Base-by-base conservation (phyloP, 2,888 invertebrate genomes). In the Labia minor region DNA sequence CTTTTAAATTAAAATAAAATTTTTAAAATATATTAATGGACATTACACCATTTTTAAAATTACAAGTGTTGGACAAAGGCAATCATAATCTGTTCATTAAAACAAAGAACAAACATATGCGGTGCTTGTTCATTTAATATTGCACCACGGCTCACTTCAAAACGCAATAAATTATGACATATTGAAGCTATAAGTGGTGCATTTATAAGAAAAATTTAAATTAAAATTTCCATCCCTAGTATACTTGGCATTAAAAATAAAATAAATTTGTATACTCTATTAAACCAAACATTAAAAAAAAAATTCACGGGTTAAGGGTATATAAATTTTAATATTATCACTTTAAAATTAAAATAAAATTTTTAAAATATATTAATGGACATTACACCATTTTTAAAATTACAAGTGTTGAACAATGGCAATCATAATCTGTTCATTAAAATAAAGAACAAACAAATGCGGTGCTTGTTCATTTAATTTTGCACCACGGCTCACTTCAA, bases 81-180 rank as follows among this genome's bases (percentile, higher is more conserved):
- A 26, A 26, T 6, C 8, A 26, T 26, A 6, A 26, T 26, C 8
- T n/a, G n/a, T 49, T 49, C 49, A 49, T 49, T 49, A 16, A n/a
- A n/a, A 26, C 26, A 26, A 16, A 49, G 49, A 49, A 49, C 49
- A n/a, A 49, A 49, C n/a, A 49, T 10, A 49, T 49, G 49, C n/a
- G 49, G 49, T 49, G 16, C 16, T 11, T 14, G n/a, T 49, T 8
- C 49, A 49, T 49, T 49, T 49, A 49, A 49, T 49, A 8, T 49
- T 8, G 49, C 49, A 49, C 49, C 14, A 49, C 49, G 49, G 49
- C 49, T 49, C 49, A 49, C 49, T 49, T 49, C 49, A 49, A 49
- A 49, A 49, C 3, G 16, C 49, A 49, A 49, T 8, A 49, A 49
- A n/a, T 8, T 49, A 49, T 49, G 49, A 10, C 16, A 14, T 49